phyloP scores from a whole-genome alignment of 2,797 vertebrate genomes.

The Pantherophis alleghaniensis region DNA sequence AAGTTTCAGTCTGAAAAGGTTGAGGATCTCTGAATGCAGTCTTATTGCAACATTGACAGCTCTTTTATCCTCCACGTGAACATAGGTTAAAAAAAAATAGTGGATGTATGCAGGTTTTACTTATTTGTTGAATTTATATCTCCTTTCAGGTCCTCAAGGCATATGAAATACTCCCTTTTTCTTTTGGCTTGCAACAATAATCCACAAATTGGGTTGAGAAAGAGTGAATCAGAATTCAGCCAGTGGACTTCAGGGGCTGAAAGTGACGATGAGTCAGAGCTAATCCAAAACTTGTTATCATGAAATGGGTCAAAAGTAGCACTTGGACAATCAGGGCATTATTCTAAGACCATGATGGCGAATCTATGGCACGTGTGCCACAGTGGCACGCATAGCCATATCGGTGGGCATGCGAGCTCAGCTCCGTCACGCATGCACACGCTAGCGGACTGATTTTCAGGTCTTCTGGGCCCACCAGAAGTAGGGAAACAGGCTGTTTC shows the following conservation, averaged over 20 bases:
- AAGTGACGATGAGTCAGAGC: neutral
- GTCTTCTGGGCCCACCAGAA: too few relatives aligned
- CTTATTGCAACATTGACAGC: neutral
- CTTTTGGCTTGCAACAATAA: neutral
- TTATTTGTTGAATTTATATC: neutral
- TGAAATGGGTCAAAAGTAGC: neutral
- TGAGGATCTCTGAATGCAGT: neutral
- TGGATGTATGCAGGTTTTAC: neutral
- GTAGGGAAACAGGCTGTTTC: too few relatives aligned
- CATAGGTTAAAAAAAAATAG: neutral
- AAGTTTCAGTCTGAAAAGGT: neutral
- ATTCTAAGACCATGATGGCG: neutral
- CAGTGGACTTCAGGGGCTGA: neutral
- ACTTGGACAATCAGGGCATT: neutral
- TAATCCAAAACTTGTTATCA: neutral
- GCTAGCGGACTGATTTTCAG: fast-evolving
- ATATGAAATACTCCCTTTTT: neutral
- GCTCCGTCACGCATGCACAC: too few relatives aligned
- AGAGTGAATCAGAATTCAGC: neutral
- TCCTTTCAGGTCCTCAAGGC: neutral
- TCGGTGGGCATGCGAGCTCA: too few relatives aligned
- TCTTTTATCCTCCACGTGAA: neutral
- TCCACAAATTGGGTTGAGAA: neutral
- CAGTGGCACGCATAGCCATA: too few relatives aligned
- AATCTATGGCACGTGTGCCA: too few relatives aligned